phyloP scores from a whole-genome alignment of 37 sponge, comb jelly and placozoan genomes.

The Petrosia ficiformis region DNA sequence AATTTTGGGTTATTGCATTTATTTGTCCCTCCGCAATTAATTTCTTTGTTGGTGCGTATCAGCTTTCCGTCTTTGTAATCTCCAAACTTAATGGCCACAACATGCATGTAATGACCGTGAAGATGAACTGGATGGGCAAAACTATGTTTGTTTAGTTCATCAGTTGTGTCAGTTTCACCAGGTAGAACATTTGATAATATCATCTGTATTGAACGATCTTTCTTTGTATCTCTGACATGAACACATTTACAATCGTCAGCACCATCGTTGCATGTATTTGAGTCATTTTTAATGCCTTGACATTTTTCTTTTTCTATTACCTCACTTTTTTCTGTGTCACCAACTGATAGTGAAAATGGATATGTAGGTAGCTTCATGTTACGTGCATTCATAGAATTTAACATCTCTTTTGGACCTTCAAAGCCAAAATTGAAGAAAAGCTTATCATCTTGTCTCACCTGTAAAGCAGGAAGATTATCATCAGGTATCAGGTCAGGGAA shows the following conservation, averaged over 20 bases:
- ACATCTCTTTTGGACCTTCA: slow-evolving; percentile 44
- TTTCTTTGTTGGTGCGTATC: no score
- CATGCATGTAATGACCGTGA: slow-evolving; percentile 74
- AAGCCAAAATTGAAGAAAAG: slow-evolving; percentile 83
- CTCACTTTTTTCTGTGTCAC: no score
- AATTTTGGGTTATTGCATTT: no score
- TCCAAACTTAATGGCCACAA: slow-evolving; percentile 50
- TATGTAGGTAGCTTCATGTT: slow-evolving; percentile 57
- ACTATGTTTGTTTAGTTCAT: no score
- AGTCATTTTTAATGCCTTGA: no score
- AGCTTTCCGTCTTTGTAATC: no score
- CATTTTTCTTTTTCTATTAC: no score
- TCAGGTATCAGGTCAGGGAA: not conserved
- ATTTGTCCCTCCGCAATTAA: no score
- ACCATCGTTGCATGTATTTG: no score
- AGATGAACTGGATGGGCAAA: slow-evolving; percentile 70
- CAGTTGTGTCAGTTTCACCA: not conserved
- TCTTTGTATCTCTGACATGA: not conserved
- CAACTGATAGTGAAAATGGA: slow-evolving; percentile 32
- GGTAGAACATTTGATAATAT: slow-evolving; percentile 26
- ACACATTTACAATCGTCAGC: not conserved
- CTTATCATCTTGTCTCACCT: not conserved
- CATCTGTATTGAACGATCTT: slow-evolving; percentile 2
- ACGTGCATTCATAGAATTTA: slow-evolving; percentile 69
- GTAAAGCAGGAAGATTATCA: not conserved